Conservation (phyloP, 2,113 vertebrate genomes). For the Anas platyrhynchos region DNA sequence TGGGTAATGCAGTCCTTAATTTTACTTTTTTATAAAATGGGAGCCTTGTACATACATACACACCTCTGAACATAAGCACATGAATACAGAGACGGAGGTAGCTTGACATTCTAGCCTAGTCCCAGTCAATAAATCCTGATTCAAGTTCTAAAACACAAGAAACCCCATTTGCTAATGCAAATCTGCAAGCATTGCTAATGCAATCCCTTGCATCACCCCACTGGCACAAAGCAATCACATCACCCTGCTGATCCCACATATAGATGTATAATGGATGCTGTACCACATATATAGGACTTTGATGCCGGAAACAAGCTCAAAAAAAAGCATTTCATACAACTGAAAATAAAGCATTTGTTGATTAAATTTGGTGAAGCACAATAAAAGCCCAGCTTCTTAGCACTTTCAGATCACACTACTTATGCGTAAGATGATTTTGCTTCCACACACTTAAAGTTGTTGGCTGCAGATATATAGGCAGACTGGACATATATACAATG, state of each 20-base stretch:
- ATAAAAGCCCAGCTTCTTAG: background rate
- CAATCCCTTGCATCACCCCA: background rate
- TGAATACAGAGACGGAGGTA: background rate
- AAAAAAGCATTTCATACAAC: background rate
- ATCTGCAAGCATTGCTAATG: background rate
- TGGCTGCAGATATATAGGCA: background rate
- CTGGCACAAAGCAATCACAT: background rate
- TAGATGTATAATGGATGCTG: background rate
- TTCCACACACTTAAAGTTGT: background rate
- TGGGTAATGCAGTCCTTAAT: background rate
- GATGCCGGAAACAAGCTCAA: background rate
- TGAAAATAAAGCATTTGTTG: background rate
- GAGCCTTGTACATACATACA: background rate
- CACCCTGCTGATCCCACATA: background rate
- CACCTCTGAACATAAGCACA: rapidly evolving
- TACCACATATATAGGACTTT: rapidly evolving
- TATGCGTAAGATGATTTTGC: background rate
- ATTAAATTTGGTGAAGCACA: background rate
- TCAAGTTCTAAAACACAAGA: background rate
- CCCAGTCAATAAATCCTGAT: background rate
- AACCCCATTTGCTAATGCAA: background rate
- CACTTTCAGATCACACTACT: background rate
- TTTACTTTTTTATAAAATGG: background rate
- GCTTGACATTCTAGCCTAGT: background rate
- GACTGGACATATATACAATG: background rate